These are phyloP conservation scores for Calephelis virginiensis DNA, from an alignment of 1,140 invertebrate species.

Conservation along the genomic window DNA sequence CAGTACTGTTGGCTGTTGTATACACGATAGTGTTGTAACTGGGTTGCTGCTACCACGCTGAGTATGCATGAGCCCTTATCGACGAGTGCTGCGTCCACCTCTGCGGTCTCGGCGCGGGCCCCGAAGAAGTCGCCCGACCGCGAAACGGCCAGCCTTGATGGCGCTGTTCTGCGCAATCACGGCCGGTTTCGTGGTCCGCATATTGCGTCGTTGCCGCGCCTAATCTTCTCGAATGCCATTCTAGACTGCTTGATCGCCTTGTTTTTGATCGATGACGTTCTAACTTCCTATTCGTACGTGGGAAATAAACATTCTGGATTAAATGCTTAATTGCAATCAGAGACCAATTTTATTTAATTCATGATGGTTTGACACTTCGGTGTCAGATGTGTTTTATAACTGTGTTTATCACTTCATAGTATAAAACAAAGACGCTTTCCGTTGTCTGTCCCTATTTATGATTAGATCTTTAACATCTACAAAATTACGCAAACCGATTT, in stretches of 20 bases:
- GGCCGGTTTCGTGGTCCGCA: conserved; percentile 64
- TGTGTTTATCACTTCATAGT: too few relatives aligned
- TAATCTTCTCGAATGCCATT: conserved; percentile 60
- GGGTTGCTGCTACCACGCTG: too few relatives aligned
- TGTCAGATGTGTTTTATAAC: too few relatives aligned
- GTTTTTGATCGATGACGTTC: conserved; percentile 50
- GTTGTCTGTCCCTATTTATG: too few relatives aligned
- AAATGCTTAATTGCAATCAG: conserved; percentile 22
- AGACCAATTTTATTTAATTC: conserved; percentile 17
- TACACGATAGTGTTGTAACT: conserved; percentile 2
- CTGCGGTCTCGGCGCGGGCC: conserved; percentile 36
- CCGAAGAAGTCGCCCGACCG: conserved; percentile 57
- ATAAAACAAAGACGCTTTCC: too few relatives aligned
- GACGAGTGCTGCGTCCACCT: conserved; percentile 40
- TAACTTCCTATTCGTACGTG: conserved; percentile 31
- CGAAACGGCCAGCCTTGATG: conserved; percentile 72
- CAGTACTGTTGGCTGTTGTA: too few relatives aligned
- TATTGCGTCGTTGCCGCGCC: conserved; percentile 58
- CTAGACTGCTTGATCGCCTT: conserved; percentile 43
- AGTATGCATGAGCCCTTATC: conserved; percentile 20
- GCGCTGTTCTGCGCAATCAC: conserved; percentile 70
- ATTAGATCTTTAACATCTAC: too few relatives aligned
- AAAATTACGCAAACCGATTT: too few relatives aligned
- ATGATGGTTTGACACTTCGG: too few relatives aligned
- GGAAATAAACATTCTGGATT: conserved; percentile 28